Conservation (phyloP, 2,888 invertebrate genomes). For the Drosophila rellima region DNA sequence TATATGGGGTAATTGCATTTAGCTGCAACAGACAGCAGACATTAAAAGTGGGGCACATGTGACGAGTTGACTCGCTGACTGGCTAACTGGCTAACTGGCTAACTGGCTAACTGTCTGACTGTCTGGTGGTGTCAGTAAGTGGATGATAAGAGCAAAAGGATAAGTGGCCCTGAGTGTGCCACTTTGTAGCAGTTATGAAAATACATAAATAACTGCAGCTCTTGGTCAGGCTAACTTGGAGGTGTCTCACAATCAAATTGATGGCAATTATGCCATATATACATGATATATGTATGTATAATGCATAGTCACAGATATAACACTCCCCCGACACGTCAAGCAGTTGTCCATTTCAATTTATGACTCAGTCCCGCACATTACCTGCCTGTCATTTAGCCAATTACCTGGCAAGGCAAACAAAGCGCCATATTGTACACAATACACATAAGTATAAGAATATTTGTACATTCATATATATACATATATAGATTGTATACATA, state of each 20-base stretch:
- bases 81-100: neutral
- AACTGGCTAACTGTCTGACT: slow-evolving; percentile 4
- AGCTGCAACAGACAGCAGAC: slow-evolving; percentile 22
- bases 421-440: slow-evolving; percentile 32
- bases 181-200: slow-evolving; percentile 32
- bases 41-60: slow-evolving; percentile 59
- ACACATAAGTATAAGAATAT: neutral
- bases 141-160: slow-evolving; percentile 29
- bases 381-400: slow-evolving; percentile 73
- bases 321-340: slow-evolving; percentile 2
- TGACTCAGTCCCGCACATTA: slow-evolving; percentile 65
- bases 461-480: slow-evolving; percentile 1
- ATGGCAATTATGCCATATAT: slow-evolving; percentile 10
- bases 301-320: slow-evolving; percentile 5
- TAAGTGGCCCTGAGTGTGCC: slow-evolving; percentile 34
- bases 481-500: neutral
- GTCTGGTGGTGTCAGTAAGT: slow-evolving; percentile 32
- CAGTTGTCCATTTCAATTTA: slow-evolving; percentile 36
- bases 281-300: neutral
- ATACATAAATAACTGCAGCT: slow-evolving; percentile 15
- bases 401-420: slow-evolving; percentile 70
- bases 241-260: slow-evolving; percentile 11
- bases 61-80: slow-evolving; percentile 16
- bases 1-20: slow-evolving; percentile 71
- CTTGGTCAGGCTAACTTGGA: slow-evolving; percentile 1